phyloP scores from a whole-genome alignment of 2,888 invertebrate species.

The Limnephilus auricula region DNA sequence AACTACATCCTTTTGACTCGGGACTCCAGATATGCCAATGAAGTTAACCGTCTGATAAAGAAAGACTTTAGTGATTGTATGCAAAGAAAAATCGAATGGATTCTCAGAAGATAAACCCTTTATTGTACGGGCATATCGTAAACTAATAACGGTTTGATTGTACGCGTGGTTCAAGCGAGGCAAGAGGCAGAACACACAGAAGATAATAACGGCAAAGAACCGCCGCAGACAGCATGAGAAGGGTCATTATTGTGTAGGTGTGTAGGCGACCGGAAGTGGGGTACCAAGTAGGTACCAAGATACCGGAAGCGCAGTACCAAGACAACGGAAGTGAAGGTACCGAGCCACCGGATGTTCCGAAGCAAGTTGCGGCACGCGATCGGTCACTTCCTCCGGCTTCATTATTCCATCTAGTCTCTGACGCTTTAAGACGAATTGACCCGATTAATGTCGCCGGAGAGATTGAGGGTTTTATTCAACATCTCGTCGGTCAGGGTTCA shows the following conservation, averaged over 20 bases:
- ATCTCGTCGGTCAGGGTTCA: background rate
- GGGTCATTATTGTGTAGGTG: background rate
- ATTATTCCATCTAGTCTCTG: slow-evolving; percentile 21
- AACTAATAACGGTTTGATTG: background rate
- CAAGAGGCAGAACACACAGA: background rate
- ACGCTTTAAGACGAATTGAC: background rate
- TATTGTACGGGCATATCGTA: background rate
- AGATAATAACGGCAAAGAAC: background rate
- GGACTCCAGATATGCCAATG: too few species aligned
- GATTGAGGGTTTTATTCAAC: background rate
- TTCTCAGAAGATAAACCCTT: too few species aligned
- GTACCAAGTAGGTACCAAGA: background rate
- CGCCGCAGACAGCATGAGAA: background rate
- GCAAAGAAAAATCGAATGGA: too few species aligned
- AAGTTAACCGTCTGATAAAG: too few species aligned
- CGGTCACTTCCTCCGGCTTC: slow-evolving; percentile 41
- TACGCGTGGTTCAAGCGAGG: background rate
- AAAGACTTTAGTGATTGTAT: too few species aligned
- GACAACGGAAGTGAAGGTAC: slow-evolving; percentile 42
- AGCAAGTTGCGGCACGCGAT: slow-evolving; percentile 59
- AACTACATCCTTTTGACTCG: too few species aligned
- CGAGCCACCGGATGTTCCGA: slow-evolving; percentile 56
- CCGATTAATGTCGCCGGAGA: background rate
- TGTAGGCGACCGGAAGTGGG: background rate
- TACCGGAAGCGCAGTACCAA: background rate